Evolutionary conservation across 1,140 invertebrate genomes (phyloP).

Genomic region (Bradynema listronoti): DNA sequence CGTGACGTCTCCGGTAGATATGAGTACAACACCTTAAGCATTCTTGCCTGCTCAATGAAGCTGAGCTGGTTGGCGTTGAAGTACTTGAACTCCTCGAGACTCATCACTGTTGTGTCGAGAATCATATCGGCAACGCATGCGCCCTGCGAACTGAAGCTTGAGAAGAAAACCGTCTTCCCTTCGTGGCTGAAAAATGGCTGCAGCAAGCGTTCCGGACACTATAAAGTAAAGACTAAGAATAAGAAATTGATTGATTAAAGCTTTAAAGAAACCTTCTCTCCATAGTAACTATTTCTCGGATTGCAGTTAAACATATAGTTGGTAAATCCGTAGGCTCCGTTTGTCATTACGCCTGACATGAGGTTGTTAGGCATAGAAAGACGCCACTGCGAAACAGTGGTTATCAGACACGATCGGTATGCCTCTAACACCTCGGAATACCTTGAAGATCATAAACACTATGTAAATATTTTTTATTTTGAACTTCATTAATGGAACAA

Average conservation of each 20-base stretch:
- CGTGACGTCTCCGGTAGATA: conserved; percentile 14
- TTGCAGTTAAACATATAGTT: no score
- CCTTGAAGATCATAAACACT: conserved; percentile 13
- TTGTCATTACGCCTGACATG: background rate
- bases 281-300: no score
- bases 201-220: conserved; percentile 21
- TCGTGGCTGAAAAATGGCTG: conserved; percentile 25
- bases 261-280: no score
- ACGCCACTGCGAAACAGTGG: conserved; percentile 14
- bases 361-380: conserved; percentile 16
- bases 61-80: conserved; percentile 4
- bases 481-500: conserved; percentile 1
- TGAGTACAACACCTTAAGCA: conserved; percentile 9
- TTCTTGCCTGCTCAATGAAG: conserved; percentile 20
- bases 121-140: conserved; percentile 13
- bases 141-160: conserved; percentile 9
- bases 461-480: background rate
- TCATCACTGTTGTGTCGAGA: conserved; percentile 3
- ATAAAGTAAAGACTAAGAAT: no score
- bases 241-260: no score
- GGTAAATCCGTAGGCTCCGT: no score
- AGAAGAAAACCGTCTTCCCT: conserved; percentile 20
- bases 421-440: conserved; percentile 2
- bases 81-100: conserved; percentile 11
- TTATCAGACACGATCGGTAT: conserved; percentile 18